These are phyloP conservation scores for Eupithecia vulgata DNA, from an alignment of 2,888 invertebrate species.

Conservation along the genomic window DNA sequence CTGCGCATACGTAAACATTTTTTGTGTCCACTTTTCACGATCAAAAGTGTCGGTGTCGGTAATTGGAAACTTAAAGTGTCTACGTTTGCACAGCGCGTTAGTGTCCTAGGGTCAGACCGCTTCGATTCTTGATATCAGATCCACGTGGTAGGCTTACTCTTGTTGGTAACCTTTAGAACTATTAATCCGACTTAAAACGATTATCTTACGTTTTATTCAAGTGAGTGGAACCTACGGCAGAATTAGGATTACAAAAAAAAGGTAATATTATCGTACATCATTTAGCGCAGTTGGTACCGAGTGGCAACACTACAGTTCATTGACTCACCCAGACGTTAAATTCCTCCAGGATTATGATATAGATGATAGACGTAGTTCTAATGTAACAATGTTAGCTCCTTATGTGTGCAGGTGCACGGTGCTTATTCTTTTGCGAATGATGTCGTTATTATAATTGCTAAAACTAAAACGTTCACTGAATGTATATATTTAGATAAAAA, in stretches of 20 bases:
- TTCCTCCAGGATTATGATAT: not conserved
- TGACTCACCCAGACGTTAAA: not conserved
- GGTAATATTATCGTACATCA: not conserved
- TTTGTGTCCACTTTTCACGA: no score
- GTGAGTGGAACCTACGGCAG: not conserved
- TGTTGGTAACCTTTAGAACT: no score
- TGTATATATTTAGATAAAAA: no score
- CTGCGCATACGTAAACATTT: no score
- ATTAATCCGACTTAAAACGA: not conserved
- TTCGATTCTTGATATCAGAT: no score
- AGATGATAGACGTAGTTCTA: not conserved
- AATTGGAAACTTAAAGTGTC: no score
- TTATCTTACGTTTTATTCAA: not conserved
- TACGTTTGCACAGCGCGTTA: no score
- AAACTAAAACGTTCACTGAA: no score
- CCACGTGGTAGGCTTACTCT: no score
- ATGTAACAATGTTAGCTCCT: not conserved
- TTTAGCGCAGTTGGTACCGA: not conserved
- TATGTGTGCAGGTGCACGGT: not conserved
- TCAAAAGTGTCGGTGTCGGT: no score
- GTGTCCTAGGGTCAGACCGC: no score
- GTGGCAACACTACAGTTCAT: not conserved
- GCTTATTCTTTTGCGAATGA: not conserved
- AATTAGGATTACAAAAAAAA: not conserved
- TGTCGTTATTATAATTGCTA: not conserved